Evolutionary conservation across 2,888 invertebrate species (phyloP), one percentile per base, ranked within the genome.

Genomic region (Phytoseiulus persimilis): DNA sequence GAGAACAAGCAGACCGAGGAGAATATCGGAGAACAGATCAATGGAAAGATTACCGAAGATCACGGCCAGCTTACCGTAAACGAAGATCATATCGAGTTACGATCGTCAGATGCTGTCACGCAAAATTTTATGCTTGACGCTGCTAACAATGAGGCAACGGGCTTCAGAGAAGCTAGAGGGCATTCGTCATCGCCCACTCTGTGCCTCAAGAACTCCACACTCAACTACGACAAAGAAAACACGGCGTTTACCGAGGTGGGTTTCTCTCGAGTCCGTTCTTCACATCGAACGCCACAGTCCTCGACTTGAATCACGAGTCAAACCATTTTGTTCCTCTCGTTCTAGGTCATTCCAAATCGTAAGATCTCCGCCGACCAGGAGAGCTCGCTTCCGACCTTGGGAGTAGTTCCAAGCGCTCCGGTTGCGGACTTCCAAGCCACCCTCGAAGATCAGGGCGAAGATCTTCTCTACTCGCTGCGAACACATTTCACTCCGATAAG

Each of bases 211-310:
- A 87, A 87, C 33, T 87, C 87, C 39, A 33, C 87, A 87, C 87
- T 87, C 87, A 87, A 87, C 87, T 87, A 87, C 87, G 87, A 87
- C 87, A 87, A 87, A 87, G 87, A 87, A 33, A 87, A 87, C 0
- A 87, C 87, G n/a, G 87, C 87, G n/a, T 87, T 87, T 18, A 87
- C 87, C 45, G 87, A 87, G 87, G 87, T 87, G 33, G 5, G 33
- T 32, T 87, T 1, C 11, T 23, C 84, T 18, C n/a, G n/a, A n/a
- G n/a, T 84, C 32, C 32, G 84, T 31, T 18, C 32, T 83, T 31
- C 28, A 83, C n/a, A n/a, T n/a, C n/a, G n/a, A n/a, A n/a, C n/a
- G n/a, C n/a, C n/a, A n/a, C n/a, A n/a, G n/a, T n/a, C n/a, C n/a
- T n/a, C n/a, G n/a, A n/a, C n/a, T n/a, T n/a, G n/a, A n/a, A n/a